phyloP scores from a whole-genome alignment of 2,888 invertebrate species.

The Mythimna ferrago region DNA sequence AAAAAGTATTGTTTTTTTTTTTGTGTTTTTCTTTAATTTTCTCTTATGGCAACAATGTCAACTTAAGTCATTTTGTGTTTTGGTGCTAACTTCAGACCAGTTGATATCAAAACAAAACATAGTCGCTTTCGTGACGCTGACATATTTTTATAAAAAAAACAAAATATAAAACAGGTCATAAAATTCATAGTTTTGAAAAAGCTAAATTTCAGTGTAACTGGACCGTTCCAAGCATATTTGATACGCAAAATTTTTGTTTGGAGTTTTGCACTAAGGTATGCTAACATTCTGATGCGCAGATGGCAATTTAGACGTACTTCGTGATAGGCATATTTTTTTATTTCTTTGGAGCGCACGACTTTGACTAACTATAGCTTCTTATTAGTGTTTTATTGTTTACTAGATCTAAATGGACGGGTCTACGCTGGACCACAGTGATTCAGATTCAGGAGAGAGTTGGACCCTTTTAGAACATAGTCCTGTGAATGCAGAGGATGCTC shows the following conservation, averaged over 20 bases:
- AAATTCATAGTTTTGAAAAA: constrained; percentile 69
- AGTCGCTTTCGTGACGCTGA: constrained; percentile 69
- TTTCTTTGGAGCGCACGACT: constrained; percentile 30
- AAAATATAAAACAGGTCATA: constrained; percentile 75
- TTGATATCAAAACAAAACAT: constrained; percentile 69
- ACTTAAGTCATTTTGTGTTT: constrained; percentile 22
- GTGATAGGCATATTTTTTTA: constrained; percentile 21
- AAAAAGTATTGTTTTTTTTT: background rate
- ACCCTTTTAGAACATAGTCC: constrained; percentile 82
- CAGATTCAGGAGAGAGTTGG: constrained; percentile 90
- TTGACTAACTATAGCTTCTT: constrained; percentile 22
- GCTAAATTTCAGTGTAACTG: constrained; percentile 76
- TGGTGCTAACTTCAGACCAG: constrained; percentile 32
- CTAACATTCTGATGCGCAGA: constrained; percentile 56
- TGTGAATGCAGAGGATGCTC: constrained; percentile 73
- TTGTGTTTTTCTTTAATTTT: background rate
- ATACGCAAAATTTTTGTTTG: constrained; percentile 67
- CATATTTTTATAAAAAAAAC: constrained; percentile 72
- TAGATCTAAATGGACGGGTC: constrained; percentile 82
- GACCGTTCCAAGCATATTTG: constrained; percentile 65
- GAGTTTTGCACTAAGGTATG: constrained; percentile 68
- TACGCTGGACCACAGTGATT: constrained; percentile 84
- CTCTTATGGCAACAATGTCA: constrained; percentile 7
- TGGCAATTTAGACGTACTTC: constrained; percentile 18
- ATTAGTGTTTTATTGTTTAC: constrained; percentile 32